Base-by-base conservation (phyloP, 2,888 invertebrate genomes). In the Chrysolina oricalcia region DNA sequence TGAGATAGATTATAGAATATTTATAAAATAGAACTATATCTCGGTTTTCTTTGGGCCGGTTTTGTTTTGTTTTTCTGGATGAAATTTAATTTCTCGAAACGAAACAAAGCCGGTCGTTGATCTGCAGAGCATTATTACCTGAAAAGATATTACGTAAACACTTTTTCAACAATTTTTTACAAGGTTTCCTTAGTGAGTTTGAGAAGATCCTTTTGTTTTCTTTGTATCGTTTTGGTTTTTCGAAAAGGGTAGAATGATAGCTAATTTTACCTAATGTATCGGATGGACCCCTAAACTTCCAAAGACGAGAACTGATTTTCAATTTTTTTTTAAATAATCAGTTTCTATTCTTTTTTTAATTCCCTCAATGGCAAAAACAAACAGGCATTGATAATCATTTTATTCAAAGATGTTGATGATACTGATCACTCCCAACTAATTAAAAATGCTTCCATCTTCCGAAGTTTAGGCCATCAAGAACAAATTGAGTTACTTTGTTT, bases 1-100 rank as follows among this genome's bases (percentile, higher is more conserved):
- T 88, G 86, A 88, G 83, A 87, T 87, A 87, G 87, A 86, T 82
- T 81, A 86, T 87, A 87, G 87, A 87, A 81, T 87, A 87, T 87
- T 87, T 87, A 87, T 87, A 84, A 87, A 87, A 88, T 88, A 87
- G 87, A 87, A 85, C 84, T 87, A 87, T 87, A 87, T 87, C 86
- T 88, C 84, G 85, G 86, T 86, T 83, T 85, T 82, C 83, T 85
- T 84, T 21, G 80, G 77, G 35, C 35, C 53, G 11, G 40, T 84
- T 83, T 83, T 81, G 81, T 81, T 83, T 82, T n/a, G n/a, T n/a
- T 79, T 81, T 80, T 67, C 75, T 78, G 81, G 77, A 62, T 15
- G 63, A 74, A 76, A 48, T n/a, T n/a, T 53, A 35, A 0, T 50
- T 27, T 41, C 81, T 78, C 76, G 77, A 75, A 79, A 79, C 76